A percentile compares a stretch with the other conserved stretches of the same genome.
phyloP scores from a whole-genome alignment of 2,888 invertebrate genomes.

The Pandemis corylana region DNA sequence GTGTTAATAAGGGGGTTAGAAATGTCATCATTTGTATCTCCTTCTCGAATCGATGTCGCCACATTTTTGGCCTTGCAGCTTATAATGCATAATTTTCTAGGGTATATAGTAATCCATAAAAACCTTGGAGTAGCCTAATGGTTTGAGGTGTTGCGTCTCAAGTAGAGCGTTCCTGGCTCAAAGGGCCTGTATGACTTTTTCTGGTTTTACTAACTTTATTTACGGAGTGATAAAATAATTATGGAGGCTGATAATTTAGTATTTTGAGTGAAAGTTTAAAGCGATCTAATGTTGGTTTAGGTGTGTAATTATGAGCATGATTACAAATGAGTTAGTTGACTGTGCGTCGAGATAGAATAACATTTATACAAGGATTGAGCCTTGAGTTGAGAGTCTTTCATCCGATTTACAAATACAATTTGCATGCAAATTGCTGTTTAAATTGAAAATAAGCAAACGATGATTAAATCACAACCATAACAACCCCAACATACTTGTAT shows the following conservation, averaged over 20 bases:
- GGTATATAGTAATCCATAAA: no score
- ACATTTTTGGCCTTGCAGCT: no score
- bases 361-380: constrained; percentile 5
- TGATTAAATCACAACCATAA: background rate
- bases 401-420: constrained; percentile 5
- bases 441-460: background rate
- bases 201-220: no score
- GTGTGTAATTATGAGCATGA: background rate
- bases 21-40: no score
- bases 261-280: background rate
- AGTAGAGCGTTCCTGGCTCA: no score
- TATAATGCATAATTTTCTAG: no score
- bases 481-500: background rate
- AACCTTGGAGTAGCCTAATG: no score
- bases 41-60: no score
- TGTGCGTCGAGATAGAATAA: constrained; percentile 4
- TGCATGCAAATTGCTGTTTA: background rate
- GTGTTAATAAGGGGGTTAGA: no score
- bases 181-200: no score
- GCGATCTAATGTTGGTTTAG: background rate
- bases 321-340: constrained; percentile 1
- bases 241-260: background rate
- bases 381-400: background rate
- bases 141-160: no score
- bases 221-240: no score